Base-by-base conservation (phyloP, 2,113 vertebrate genomes). In the Podarcis muralis region DNA sequence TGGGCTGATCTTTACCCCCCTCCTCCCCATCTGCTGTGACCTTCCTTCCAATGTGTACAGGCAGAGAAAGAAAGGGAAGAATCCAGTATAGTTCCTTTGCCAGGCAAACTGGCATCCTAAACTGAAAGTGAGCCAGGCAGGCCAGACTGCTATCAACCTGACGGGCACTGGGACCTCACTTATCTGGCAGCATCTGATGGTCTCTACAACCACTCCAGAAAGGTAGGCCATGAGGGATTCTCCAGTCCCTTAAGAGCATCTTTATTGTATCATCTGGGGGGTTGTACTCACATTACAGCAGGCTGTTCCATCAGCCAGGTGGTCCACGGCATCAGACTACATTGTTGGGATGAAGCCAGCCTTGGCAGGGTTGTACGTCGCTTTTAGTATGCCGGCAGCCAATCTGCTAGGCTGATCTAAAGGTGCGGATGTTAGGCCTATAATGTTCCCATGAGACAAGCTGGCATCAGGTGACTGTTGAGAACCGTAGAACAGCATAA, bases 11-110 rank as follows among this genome's bases (percentile, higher is more conserved):
- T 93, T 95, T 94, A 91, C 91, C 91, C 92, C 93, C 80, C 93
- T 92, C 94, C 93, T 88, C 92, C 94, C 94, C 94, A 95, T 95
- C 94, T 95, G 94, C 94, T 81, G 57, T 92, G 69, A 93, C 92
- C 94, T 90, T 95, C 87, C 94, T 27, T 87, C 84, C 83, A 43
- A 89, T 85, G 88, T 83, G 83, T 90, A 85, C 84, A 91, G 85
- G 84, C 91, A 87, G 90, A 87, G 40, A 77, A 23, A 90, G 87
- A 92, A 84, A 78, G 15, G 88, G 88, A 92, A 83, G 85, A 74
- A 68, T 16, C 84, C 82, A 6, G 83, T 71, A 84, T 20, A 86
- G 88, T 91, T 87, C 40, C 48, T 32, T 84, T 78, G n/a, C 81
- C 35, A 85, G 23, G 43, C 48, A 84, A 62, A 37, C 75, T 80